phyloP scores from a whole-genome alignment of 2,797 vertebrate genomes.

The Pseudocheirus occidentalis region DNA sequence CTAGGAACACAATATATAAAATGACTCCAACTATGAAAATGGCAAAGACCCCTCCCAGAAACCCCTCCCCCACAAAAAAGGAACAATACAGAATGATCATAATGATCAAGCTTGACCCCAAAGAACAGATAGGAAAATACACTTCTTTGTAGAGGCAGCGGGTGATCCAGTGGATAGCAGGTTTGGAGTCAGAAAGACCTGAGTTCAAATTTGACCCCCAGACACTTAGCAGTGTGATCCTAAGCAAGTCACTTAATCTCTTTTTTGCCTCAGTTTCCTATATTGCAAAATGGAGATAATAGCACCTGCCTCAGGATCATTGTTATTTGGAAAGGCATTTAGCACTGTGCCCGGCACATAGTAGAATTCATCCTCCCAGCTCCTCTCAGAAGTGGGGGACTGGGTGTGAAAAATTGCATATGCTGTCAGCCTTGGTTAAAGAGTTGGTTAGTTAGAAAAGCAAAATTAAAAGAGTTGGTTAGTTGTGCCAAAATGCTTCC shows the following conservation, averaged over 20 bases:
- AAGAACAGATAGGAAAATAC: neutral
- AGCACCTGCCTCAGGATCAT: neutral
- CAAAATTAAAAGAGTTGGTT: neutral
- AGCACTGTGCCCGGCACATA: neutral
- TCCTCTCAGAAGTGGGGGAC: no score
- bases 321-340: neutral
- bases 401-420: neutral
- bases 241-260: neutral
- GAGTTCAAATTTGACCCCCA: neutral
- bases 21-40: neutral
- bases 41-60: neutral
- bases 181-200: neutral
- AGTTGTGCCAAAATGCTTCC: neutral
- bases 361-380: neutral
- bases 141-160: neutral
- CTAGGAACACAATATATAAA: neutral
- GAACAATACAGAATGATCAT: neutral
- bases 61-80: neutral
- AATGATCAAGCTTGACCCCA: neutral
- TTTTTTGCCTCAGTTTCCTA: neutral
- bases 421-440: neutral
- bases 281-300: neutral
- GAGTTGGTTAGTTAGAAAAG: neutral
- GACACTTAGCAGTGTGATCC: neutral
- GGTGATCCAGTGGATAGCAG: neutral